phyloP scores from a whole-genome alignment of 1,140 invertebrate genomes.

The Propsilocerus akamusi region DNA sequence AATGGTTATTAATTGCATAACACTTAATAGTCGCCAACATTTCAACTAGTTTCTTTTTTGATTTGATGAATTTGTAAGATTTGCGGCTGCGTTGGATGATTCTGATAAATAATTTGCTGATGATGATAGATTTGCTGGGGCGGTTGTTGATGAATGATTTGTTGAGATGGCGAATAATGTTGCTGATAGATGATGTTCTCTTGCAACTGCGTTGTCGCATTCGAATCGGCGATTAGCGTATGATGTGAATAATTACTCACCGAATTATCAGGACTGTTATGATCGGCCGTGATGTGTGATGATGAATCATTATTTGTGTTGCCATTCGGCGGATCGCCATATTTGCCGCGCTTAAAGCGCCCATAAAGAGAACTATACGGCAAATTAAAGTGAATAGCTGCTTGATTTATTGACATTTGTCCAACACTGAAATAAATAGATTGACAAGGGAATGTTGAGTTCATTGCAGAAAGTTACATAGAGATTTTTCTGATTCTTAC shows the following conservation, averaged over 20 bases:
- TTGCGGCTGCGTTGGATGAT: not conserved
- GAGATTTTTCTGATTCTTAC: constrained; percentile 24
- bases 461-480: not conserved
- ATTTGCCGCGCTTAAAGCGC: constrained; percentile 61
- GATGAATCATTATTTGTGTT: constrained; percentile 16
- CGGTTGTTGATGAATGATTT: not conserved
- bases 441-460: not conserved
- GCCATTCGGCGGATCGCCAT: constrained; percentile 14
- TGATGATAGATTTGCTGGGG: not conserved
- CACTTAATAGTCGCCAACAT: not conserved
- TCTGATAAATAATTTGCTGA: not conserved
- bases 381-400: constrained; percentile 78
- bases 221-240: not conserved
- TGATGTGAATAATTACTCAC: constrained; percentile 13
- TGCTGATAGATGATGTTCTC: not conserved
- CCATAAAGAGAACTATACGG: constrained; percentile 79
- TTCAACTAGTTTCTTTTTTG: constrained; percentile 1
- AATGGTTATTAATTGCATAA: not conserved
- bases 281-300: constrained; percentile 21
- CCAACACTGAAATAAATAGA: constrained; percentile 40
- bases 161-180: not conserved
- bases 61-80: constrained; percentile 2
- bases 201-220: not conserved
- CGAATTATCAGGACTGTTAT: constrained; percentile 26
- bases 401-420: constrained; percentile 84